phyloP scores from a whole-genome alignment of 2,888 invertebrate genomes.

The Chirona hameri region DNA sequence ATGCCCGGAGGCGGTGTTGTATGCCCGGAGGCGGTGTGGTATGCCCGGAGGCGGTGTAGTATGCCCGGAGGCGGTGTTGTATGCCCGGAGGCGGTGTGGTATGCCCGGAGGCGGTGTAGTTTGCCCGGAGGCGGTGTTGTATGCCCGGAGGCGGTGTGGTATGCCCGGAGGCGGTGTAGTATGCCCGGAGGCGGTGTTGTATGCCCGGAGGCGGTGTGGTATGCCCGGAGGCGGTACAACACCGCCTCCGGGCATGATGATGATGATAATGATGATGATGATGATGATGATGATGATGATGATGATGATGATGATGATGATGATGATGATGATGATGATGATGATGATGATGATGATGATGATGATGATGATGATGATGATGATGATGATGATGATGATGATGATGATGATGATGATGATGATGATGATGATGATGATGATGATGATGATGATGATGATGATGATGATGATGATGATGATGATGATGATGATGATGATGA shows the following conservation, averaged over 20 bases:
- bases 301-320: conserved; percentile 22
- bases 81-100: no score
- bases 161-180: no score
- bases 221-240: no score
- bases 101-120: no score
- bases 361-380: conserved; percentile 22
- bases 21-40: no score
- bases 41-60: no score
- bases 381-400: conserved; percentile 22
- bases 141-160: no score
- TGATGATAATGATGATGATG: conserved; percentile 22
- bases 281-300: conserved; percentile 22
- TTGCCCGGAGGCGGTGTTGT: no score
- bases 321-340: conserved; percentile 22
- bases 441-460: conserved; percentile 22
- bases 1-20: no score
- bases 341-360: conserved; percentile 22
- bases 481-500: conserved; percentile 22
- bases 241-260: not conserved
- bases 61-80: no score
- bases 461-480: conserved; percentile 10
- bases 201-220: no score
- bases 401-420: conserved; percentile 22
- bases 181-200: no score
- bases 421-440: conserved; percentile 22